Evolutionary conservation across 1,140 invertebrate species (phyloP), one percentile per base, ranked within the genome.

Genomic region (Chlorops oryzae): DNA sequence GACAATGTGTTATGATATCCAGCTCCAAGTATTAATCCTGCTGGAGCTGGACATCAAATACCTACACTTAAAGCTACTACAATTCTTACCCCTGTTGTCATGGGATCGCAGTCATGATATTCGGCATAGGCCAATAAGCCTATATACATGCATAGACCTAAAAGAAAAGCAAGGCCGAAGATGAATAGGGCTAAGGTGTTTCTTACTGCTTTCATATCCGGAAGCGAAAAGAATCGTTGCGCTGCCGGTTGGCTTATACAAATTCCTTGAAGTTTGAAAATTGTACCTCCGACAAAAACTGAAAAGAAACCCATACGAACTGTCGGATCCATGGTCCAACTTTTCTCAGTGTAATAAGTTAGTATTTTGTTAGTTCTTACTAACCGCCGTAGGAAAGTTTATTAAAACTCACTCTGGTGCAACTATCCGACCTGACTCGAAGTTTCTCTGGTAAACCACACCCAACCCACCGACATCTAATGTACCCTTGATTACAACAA

Each of bases 211-310:
- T 78, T 74, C 34, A 82, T 75, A 9, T 78, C 80, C 3, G 84
- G 80, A 47, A 90, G 67, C 1, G 88, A 81, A 24, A 87, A 80
- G 56, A 88, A 91, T 32, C 90, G 76, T 61, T 93, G 90, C 0
- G 92, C 84, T 76, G 88, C 85, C 10, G 87, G 83, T 73, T 92
- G 90, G 74, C 91, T 90, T 20, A 88, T 84, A n/a, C 85, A 81
- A 64, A 88, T 89, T 45, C 87, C 83, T 42, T 84, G 80, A 0
- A 86, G 80, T 77, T 83, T 87, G 52, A 86, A 90, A 21, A 91
- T 76, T 59, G 81, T 82, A 0, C 86, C 86, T 1, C 90, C 91
- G 55, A 93, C 71, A 38, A 85, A 67, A 13, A 90, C 77, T 0
- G 82, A 77, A 82, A 86, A 87, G 1, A 88, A 65, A 3, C 85